Conservation (phyloP, 2,113 vertebrate species). For the Toxotes jaculatrix region DNA sequence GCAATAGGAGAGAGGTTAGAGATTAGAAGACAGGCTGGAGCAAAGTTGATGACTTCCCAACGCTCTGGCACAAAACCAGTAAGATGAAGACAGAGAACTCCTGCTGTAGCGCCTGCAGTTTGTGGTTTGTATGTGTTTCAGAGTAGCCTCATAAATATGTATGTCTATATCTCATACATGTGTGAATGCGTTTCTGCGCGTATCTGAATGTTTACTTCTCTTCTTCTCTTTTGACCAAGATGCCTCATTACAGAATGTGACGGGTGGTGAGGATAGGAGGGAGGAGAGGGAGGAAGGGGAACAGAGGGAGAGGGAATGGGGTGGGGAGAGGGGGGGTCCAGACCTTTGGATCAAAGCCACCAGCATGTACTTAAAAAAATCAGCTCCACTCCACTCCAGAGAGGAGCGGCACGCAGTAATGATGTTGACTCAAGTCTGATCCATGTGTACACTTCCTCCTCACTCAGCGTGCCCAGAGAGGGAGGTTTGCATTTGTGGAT, state of each 20-base stretch:
- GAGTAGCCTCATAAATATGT: conserved; percentile 55
- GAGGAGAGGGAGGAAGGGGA: too few relatives aligned
- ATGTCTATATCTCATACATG: conserved; percentile 27
- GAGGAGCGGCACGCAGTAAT: conserved; percentile 62
- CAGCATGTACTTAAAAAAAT: conserved; percentile 37
- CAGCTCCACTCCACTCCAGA: conserved; percentile 52
- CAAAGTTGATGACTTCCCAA: conserved; percentile 2
- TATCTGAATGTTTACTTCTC: conserved; percentile 17
- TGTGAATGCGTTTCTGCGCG: conserved; percentile 11
- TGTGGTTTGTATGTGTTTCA: conserved; percentile 14
- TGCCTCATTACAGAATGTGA: conserved; percentile 52
- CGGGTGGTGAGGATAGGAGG: neutral
- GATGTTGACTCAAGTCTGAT: conserved; percentile 78
- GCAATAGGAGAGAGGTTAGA: conserved; percentile 2
- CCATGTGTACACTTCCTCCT: conserved; percentile 65
- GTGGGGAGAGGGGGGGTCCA: neutral
- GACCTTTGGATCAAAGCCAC: conserved; percentile 59
- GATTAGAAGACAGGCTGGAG: neutral
- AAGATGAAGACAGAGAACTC: conserved; percentile 16
- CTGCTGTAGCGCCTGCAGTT: neutral
- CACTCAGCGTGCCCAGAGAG: conserved; percentile 44
- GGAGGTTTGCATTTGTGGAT: conserved; percentile 49
- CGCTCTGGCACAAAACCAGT: neutral
- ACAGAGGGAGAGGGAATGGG: neutral
- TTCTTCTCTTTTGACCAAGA: conserved; percentile 44